These are phyloP conservation scores for Drosophila infuscata DNA, from an alignment of 2,888 invertebrate genomes.

Conservation along the genomic window DNA sequence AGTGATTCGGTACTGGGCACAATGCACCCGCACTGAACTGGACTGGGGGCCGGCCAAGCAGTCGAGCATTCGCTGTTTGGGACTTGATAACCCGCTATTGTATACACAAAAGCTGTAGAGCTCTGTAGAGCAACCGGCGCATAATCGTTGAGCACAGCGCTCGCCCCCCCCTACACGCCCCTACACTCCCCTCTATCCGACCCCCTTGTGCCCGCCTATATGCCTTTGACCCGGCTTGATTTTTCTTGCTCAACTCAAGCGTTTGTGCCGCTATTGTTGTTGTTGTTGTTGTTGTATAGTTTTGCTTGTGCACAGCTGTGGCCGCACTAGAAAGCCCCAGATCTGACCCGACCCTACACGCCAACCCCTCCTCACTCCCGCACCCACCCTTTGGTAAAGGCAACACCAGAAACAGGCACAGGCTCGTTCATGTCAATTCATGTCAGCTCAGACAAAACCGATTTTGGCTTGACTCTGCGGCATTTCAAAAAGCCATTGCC, in stretches of 20 bases:
- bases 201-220: not conserved
- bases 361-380: not conserved
- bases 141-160: conserved; percentile 65
- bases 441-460: conserved; percentile 61
- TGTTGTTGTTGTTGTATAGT: conserved; percentile 40
- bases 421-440: conserved; percentile 61
- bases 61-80: conserved; percentile 62
- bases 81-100: conserved; percentile 81
- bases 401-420: not conserved
- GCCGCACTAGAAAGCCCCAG: conserved; percentile 30
- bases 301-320: conserved; percentile 49
- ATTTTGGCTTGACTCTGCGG: conserved; percentile 41
- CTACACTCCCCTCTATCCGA: not conserved
- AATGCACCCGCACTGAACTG: conserved; percentile 50
- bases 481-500: conserved; percentile 45
- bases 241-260: conserved; percentile 46
- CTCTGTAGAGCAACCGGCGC: conserved; percentile 61
- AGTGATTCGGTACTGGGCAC: conserved; percentile 21
- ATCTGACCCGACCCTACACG: conserved; percentile 27
- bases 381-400: not conserved
- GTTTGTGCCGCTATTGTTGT: conserved; percentile 20
- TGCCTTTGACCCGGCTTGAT: conserved; percentile 30
- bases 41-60: not conserved
- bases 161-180: no score
- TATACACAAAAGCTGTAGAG: conserved; percentile 65